These are phyloP conservation scores for Bujurquina vittata DNA, from an alignment of 2,113 vertebrate genomes.

Conservation along the genomic window DNA sequence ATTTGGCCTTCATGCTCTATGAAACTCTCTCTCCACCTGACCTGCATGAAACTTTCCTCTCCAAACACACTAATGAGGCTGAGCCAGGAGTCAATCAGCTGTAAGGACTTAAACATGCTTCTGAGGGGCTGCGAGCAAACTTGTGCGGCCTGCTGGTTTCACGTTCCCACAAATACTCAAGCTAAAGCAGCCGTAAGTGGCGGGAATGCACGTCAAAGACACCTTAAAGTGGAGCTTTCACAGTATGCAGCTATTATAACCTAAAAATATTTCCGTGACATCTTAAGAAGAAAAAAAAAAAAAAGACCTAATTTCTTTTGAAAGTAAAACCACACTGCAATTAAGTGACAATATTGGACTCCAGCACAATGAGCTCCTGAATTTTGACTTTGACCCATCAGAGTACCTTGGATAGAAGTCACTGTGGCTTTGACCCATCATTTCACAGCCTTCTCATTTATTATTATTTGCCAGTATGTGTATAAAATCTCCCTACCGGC, in stretches of 20 bases:
- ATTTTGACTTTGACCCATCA: not conserved
- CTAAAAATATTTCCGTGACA: not conserved
- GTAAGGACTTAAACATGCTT: constrained; percentile 27
- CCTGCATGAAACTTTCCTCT: constrained; percentile 31
- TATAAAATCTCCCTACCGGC: not conserved
- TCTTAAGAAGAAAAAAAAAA: not conserved
- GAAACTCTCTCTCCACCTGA: constrained; percentile 27
- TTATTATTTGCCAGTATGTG: constrained; percentile 1
- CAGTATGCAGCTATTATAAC: not conserved
- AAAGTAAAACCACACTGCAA: not conserved
- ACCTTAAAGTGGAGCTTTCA: not conserved
- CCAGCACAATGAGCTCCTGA: not conserved
- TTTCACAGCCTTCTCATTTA: not conserved
- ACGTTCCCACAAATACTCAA: not conserved
- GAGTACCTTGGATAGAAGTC: not conserved
- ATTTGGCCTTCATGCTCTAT: constrained; percentile 63
- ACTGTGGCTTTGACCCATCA: not conserved
- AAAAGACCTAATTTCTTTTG: not conserved
- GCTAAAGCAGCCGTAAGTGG: not conserved
- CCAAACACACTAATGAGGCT: constrained; percentile 58
- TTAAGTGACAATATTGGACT: not conserved
- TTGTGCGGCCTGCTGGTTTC: constrained; percentile 15
- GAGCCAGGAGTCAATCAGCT: constrained; percentile 55
- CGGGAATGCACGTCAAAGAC: not conserved
- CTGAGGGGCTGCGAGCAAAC: constrained; percentile 5